Evolutionary conservation across 2,797 vertebrate species (phyloP), one percentile per base, ranked within the genome.

Genomic region (Falco berigora): DNA sequence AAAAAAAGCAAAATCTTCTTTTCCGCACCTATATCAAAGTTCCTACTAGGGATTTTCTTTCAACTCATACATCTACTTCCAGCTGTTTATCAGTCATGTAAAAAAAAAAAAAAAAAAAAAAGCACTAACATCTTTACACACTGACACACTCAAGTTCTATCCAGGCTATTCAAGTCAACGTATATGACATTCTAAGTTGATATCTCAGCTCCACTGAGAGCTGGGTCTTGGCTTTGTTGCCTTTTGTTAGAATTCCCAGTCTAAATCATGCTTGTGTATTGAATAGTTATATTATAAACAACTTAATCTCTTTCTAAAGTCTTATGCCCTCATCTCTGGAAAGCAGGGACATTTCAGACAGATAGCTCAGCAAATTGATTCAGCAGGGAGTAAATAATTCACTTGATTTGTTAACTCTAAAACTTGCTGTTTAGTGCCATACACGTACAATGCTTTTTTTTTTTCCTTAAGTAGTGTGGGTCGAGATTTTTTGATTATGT

Each of bases 381-480:
- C 46, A 64, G 44, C 9, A 40, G 9, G 6, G 52, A 92, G 13
- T 4, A 42, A 16, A 40, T 16, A 59, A 27, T 21, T 86, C 38
- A 69, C 20, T 68, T 50, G 17, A 83, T 75, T 55, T 68, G 23
- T 58, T 80, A 53, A 53, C 27, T 63, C 34, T 50, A 47, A 56
- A 91, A 24, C 25, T 86, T 46, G 8, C 40, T 67, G 23, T 38
- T 84, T 30, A 56, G 21, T 71, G 27, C 30, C 25, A 88, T 76
- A 40, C 28, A 36, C 21, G 38, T 81, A 58, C 30, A 86, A 21
- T 16, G 44, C 2, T 38, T 73, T 23, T 16, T n/a, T 36, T 49
- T 44, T 38, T 47, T 20, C 7, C n/a, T 66, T 28, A 30, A 66
- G 38, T 44, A 64, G 36, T 0, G 0, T 2, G 15, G 28, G 49